These are phyloP conservation scores for Nanorana parkeri DNA, from an alignment of 2,113 vertebrate species.

Conservation along the genomic window DNA sequence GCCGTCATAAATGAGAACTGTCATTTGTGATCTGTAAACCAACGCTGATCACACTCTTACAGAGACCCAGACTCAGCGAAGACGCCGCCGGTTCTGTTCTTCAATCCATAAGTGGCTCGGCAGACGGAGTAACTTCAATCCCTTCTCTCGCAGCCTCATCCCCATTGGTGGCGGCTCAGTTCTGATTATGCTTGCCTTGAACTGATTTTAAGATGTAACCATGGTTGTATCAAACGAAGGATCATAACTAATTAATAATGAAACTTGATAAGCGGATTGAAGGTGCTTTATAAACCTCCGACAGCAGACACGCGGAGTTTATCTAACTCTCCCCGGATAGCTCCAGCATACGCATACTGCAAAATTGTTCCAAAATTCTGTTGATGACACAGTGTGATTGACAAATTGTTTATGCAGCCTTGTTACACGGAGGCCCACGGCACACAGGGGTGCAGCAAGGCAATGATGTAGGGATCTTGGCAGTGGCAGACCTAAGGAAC, in stretches of 20 bases:
- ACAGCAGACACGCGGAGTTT: not conserved
- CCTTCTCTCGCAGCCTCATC: not conserved
- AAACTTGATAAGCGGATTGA: slow-evolving; percentile 34
- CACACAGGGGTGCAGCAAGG: no score
- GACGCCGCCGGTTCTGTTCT: not conserved
- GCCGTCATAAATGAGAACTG: not conserved
- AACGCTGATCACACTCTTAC: not conserved
- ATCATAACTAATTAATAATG: slow-evolving; percentile 40
- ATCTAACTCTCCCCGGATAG: slow-evolving; percentile 6
- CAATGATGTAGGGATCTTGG: no score
- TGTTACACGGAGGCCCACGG: no score
- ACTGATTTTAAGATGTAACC: slow-evolving; percentile 12
- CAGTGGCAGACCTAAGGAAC: no score
- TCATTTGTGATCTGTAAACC: not conserved
- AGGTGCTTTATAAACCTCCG: not conserved
- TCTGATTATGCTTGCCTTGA: slow-evolving; percentile 1
- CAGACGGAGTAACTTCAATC: not conserved
- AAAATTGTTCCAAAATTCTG: not conserved
- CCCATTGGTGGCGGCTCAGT: not conserved
- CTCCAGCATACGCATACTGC: not conserved
- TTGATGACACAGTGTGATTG: not conserved
- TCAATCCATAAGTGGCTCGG: slow-evolving; percentile 2
- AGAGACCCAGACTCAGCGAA: not conserved
- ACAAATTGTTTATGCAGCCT: no score
- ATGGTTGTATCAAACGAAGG: slow-evolving; percentile 10